Conservation (phyloP, 35 echinoderm and acorn worm genomes). For the Patiria miniata region DNA sequence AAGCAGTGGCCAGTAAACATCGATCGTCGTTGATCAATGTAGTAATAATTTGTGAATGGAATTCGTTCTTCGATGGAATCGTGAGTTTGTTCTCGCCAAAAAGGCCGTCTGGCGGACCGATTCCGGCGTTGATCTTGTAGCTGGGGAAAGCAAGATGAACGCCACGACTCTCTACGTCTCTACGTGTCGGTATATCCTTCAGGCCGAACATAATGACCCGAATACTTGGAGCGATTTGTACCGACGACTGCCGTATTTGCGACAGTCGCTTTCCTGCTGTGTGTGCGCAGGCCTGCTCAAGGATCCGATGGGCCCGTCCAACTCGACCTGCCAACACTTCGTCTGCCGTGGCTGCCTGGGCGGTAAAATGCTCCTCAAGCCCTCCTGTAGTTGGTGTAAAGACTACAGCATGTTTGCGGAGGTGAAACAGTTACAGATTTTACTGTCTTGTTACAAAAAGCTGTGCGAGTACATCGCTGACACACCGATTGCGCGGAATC, state of each 20-base stretch:
- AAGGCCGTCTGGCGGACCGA: not conserved
- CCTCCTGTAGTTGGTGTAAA: constrained; percentile 97
- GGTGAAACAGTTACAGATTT: constrained; percentile 83
- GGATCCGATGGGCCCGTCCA: constrained; percentile 84
- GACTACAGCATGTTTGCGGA: constrained; percentile 86
- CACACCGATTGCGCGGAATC: constrained; percentile 93
- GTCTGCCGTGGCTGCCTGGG: constrained; percentile 89
- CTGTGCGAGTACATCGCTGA: constrained; percentile 94
- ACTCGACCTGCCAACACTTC: constrained; percentile 96
- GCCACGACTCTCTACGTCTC: constrained; percentile 94
- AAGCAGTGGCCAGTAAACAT: constrained; percentile 73
- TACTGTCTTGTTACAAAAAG: constrained; percentile 95
- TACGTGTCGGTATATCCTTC: constrained; percentile 96
- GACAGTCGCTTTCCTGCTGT: constrained; percentile 98
- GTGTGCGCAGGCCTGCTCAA: constrained; percentile 82
- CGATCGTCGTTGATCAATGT: constrained; percentile 30
- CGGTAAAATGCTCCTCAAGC: constrained; percentile 93
- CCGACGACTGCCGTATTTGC: constrained; percentile 91
- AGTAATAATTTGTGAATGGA: constrained; percentile 12
- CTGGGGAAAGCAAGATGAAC: constrained; percentile 62
- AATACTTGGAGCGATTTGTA: constrained; percentile 93
- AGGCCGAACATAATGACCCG: constrained; percentile 84
- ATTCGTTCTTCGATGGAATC: not conserved
- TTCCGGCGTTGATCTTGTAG: constrained; percentile 18
- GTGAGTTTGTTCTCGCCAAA: constrained; percentile 2